A percentile compares a stretch with the other conserved stretches of the same genome.
Evolutionary conservation across 2,113 vertebrate species (phyloP).

Genomic region (Spea bombifrons): DNA sequence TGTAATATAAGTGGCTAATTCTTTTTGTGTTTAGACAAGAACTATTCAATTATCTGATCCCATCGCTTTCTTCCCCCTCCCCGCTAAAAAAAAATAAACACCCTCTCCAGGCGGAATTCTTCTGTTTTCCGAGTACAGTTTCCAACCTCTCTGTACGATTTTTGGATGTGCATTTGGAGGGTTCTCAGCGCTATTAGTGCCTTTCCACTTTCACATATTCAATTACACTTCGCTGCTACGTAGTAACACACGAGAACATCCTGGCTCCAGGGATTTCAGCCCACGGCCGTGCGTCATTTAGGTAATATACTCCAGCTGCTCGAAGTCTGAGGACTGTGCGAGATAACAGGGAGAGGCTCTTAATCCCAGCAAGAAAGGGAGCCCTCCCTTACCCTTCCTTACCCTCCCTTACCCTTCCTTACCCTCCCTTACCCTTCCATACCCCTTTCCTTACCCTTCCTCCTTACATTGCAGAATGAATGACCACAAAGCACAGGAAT

Average conservation of each 20-base stretch:
- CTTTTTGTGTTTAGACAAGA: neutral
- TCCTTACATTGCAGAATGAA: too few relatives aligned
- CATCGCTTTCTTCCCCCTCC: neutral
- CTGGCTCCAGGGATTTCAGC: neutral
- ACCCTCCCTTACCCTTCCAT: too few relatives aligned
- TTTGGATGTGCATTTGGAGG: neutral
- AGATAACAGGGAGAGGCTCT: neutral
- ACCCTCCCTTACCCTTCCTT: too few relatives aligned
- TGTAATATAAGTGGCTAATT: neutral
- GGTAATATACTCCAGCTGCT: conserved; percentile 27
- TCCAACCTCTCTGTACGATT: accelerated
- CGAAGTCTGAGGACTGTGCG: neutral
- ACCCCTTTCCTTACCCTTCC: too few relatives aligned
- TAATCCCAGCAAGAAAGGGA: neutral
- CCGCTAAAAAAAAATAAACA: neutral
- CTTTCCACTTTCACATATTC: neutral
- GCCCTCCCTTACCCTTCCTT: too few relatives aligned
- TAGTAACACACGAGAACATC: conserved; percentile 5
- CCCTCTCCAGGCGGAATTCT: neutral
- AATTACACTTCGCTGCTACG: neutral
- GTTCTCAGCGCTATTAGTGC: neutral
- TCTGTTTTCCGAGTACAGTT: neutral
- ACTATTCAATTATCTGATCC: neutral
- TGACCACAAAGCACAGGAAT: too few relatives aligned
- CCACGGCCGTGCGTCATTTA: conserved; percentile 21